Percentiles rank a stretch among this genome's conserved stretches.
Evolutionary conservation across 2,797 vertebrate species (phyloP).

Genomic region (Chromis chromis): DNA sequence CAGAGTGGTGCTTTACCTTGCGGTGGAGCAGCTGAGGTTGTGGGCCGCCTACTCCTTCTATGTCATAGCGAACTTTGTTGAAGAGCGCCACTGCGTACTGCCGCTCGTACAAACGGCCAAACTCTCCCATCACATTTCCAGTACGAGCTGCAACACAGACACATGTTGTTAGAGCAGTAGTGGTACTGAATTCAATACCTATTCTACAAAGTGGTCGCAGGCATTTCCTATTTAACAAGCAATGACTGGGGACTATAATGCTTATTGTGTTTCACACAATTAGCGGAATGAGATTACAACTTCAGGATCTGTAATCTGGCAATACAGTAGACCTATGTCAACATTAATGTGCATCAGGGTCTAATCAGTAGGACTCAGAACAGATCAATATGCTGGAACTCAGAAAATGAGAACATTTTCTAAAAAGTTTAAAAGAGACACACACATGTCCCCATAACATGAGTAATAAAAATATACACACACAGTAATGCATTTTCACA

Average conservation of each 20-base stretch:
- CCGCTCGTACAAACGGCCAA: slow-evolving; percentile 87
- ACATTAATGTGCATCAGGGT: neutral
- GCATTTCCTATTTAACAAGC: neutral
- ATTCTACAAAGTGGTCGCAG: neutral
- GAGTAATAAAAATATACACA: neutral
- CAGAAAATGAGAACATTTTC: neutral
- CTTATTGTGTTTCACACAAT: slow-evolving; percentile 8
- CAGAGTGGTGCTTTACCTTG: slow-evolving; percentile 84
- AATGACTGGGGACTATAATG: slow-evolving; percentile 1
- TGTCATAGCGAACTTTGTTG: slow-evolving; percentile 92
- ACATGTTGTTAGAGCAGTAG: neutral
- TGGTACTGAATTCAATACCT: neutral
- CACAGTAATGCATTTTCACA: neutral
- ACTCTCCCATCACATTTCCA: slow-evolving; percentile 85
- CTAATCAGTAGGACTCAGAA: neutral
- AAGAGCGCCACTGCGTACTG: slow-evolving; percentile 93
- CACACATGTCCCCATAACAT: neutral
- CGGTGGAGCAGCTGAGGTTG: slow-evolving; percentile 93
- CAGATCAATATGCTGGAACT: neutral
- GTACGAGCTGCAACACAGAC: slow-evolving; percentile 84
- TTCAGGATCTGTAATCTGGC: neutral
- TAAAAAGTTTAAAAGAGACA: neutral
- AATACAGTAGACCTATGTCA: neutral
- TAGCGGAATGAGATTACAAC: neutral
- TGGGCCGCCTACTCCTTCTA: slow-evolving; percentile 88